Evolutionary conservation across 2,113 vertebrate species (phyloP).

Genomic region (Galemys pyrenaicus): DNA sequence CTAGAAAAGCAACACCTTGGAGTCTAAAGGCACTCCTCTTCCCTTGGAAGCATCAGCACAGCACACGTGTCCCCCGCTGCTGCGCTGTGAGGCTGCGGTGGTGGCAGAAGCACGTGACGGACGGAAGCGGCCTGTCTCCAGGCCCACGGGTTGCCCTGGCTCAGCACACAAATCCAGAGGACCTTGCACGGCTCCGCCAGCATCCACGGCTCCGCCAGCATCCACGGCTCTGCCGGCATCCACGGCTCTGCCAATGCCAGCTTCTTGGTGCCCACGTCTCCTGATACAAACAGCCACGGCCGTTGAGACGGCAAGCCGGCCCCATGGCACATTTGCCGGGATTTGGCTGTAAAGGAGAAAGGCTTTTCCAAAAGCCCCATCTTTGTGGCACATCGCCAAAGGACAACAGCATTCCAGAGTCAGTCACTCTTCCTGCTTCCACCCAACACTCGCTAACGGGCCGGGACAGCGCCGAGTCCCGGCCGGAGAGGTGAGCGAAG

Average conservation of each 20-base stretch:
- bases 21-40: not conserved
- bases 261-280: constrained; percentile 3
- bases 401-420: constrained; percentile 45
- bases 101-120: constrained; percentile 64
- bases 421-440: not conserved
- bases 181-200: constrained; percentile 40
- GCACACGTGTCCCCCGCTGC: constrained; percentile 36
- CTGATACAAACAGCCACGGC: not conserved
- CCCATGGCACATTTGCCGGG: not conserved
- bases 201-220: constrained; percentile 51
- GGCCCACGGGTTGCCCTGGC: constrained; percentile 6
- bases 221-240: too few relatives aligned
- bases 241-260: constrained; percentile 49
- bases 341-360: constrained; percentile 17
- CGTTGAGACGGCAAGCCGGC: not conserved
- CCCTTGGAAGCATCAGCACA: constrained; percentile 65
- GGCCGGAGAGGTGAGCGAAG: not conserved
- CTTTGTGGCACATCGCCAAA: constrained; percentile 21
- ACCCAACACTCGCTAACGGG: not conserved
- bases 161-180: constrained; percentile 55
- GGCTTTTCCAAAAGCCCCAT: not conserved
- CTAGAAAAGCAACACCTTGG: constrained; percentile 58
- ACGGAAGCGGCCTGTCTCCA: constrained; percentile 51
- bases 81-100: not conserved
- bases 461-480: not conserved